These are phyloP conservation scores for Ctenochaetus hawaiiensis DNA, from an alignment of 2,797 vertebrate genomes.

Conservation along the genomic window DNA sequence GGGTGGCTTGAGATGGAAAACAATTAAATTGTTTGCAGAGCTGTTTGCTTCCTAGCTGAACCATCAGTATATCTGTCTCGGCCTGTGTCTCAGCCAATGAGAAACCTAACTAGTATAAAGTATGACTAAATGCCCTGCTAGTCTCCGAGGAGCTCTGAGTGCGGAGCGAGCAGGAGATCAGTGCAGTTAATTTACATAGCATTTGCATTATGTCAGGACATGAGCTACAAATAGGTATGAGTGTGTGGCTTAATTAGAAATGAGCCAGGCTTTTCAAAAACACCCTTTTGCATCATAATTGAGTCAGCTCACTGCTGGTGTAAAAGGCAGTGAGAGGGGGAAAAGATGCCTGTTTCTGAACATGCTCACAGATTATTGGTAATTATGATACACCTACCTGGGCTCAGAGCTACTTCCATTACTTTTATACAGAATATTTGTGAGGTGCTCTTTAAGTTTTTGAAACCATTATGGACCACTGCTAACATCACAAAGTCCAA, in stretches of 20 bases:
- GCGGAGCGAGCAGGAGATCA: conserved; percentile 84
- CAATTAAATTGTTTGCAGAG: conserved; percentile 62
- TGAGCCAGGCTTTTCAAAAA: conserved; percentile 86
- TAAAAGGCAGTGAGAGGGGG: conserved; percentile 74
- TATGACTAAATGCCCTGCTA: conserved; percentile 80
- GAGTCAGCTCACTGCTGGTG: conserved; percentile 76
- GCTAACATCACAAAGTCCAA: neutral
- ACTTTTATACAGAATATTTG: conserved; percentile 45
- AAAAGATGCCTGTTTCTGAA: conserved; percentile 76
- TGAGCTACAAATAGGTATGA: conserved; percentile 89
- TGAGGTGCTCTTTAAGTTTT: conserved; percentile 9
- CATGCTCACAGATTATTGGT: conserved; percentile 76
- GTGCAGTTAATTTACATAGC: conserved; percentile 86
- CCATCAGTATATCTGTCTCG: conserved; percentile 42
- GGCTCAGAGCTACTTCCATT: conserved; percentile 45
- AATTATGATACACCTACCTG: conserved; percentile 78
- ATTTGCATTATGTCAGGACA: conserved; percentile 89
- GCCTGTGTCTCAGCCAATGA: conserved; percentile 72
- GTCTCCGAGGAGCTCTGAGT: conserved; percentile 80
- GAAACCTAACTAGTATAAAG: conserved; percentile 78
- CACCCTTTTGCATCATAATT: conserved; percentile 86
- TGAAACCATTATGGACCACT: neutral
- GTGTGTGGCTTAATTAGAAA: conserved; percentile 88
- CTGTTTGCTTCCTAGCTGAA: conserved; percentile 54
- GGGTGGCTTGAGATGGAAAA: conserved; percentile 44